Base-by-base conservation (phyloP, 2,888 invertebrate species). In the Anaspis maculata region DNA sequence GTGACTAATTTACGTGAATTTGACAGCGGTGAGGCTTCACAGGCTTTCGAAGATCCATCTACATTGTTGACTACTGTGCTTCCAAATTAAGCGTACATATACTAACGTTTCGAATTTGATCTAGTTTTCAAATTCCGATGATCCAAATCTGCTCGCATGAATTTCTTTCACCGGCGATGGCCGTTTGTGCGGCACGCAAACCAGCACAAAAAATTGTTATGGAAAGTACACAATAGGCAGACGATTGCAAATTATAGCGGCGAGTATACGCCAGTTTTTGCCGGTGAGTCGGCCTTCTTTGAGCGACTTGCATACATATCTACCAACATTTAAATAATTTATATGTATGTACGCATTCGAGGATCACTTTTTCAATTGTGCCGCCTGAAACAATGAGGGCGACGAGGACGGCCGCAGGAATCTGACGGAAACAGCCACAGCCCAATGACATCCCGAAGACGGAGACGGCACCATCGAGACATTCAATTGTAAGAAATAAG, bases 281-380 rank as follows among this genome's bases (percentile, higher is more conserved):
- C 52, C 24, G 44, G 44, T 50, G 56, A 51, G 54, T 61, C 61
- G 62, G 61, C 46, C 51, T 59, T 57, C 63, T 65, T 65, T 65
- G 64, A 63, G 53, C 59, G 56, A 62, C 62, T 61, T 64, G 64
- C 64, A 64, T 64, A 65, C 63, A 62, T 62, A 63, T 62, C 61
- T 56, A 54, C 57, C 57, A 62, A 60, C 64, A 65, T 65, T 65
- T 65, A 64, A 65, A 65, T 65, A 65, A 65, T 65, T 64, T 65
- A 65, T 65, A 63, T 62, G 62, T 64, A 61, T 59, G 62, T 62
- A 61, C 61, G 61, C 57, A 57, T 59, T 57, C 56, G 55, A 49
- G 50, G 56, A 52, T 56, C 56, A 60, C 54, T 62, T 62, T 62
- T 62, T 61, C 61, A 59, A 56, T 57, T 56, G 58, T 56, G 52